These are phyloP conservation scores for Danio jaintianensis DNA, from an alignment of 2,797 vertebrate species.

Conservation along the genomic window DNA sequence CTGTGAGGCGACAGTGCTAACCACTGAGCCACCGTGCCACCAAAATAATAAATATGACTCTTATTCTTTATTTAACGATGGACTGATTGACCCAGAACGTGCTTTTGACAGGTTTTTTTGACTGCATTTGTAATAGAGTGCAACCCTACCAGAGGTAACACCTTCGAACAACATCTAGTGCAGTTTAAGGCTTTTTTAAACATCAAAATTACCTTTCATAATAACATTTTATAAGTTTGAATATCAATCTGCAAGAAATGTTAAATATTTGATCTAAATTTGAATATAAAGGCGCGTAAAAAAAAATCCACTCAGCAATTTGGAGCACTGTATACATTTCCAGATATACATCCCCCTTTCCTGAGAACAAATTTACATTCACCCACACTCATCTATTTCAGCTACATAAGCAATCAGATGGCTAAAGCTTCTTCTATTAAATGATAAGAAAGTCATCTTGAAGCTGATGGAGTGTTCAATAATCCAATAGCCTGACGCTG, in stretches of 20 bases:
- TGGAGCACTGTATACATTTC: not conserved
- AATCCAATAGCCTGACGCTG: slow-evolving; percentile 34
- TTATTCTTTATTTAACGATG: no score
- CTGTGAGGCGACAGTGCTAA: no score
- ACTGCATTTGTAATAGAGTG: not conserved
- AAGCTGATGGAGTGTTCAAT: slow-evolving; percentile 38
- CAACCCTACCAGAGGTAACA: not conserved
- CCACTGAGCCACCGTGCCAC: no score
- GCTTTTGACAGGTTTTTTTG: not conserved
- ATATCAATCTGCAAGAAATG: not conserved
- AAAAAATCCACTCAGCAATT: slow-evolving; percentile 2
- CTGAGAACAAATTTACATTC: slow-evolving; percentile 9
- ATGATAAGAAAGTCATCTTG: slow-evolving; percentile 61
- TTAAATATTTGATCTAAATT: not conserved
- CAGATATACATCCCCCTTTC: not conserved
- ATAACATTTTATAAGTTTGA: not conserved
- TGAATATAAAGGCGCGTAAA: not conserved
- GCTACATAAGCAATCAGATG: slow-evolving; percentile 31
- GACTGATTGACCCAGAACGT: not conserved
- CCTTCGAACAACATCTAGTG: not conserved
- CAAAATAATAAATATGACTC: no score
- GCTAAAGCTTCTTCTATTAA: slow-evolving; percentile 61
- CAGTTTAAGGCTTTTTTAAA: not conserved
- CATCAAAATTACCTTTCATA: not conserved
- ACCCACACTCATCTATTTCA: slow-evolving; percentile 28